Conservation (phyloP, 2,888 invertebrate species). For the Steinernema carpocapsae region DNA sequence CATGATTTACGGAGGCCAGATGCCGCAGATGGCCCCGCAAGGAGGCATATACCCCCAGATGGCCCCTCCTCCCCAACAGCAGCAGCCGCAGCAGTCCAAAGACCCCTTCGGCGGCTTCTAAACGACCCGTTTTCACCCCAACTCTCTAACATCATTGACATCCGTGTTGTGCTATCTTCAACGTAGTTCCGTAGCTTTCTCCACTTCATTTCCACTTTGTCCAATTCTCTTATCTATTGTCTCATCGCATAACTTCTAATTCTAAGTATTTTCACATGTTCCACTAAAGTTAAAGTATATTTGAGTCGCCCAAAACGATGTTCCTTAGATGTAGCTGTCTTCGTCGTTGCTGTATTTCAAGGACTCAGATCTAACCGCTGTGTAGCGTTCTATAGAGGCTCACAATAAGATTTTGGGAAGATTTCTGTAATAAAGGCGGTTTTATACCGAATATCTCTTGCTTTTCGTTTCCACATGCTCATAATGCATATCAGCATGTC, state of each 20-base stretch:
- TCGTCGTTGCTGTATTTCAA: neutral
- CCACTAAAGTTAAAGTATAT: too few species aligned
- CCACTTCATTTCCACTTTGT: conserved; percentile 1
- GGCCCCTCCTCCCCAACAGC: conserved; percentile 15
- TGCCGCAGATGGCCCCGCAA: neutral
- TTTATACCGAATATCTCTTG: too few species aligned
- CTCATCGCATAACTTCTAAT: neutral
- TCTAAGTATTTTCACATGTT: neutral
- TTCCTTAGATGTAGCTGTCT: conserved; percentile 26
- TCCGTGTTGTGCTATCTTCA: conserved; percentile 11
- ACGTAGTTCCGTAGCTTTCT: conserved; percentile 7
- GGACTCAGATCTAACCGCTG: neutral
- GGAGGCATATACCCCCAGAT: conserved; percentile 12
- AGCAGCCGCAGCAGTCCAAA: neutral
- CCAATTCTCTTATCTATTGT: neutral
- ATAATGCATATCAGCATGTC: too few species aligned
- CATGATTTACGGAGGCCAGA: conserved; percentile 14
- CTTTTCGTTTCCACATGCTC: too few species aligned
- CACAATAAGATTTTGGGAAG: conserved; percentile 14
- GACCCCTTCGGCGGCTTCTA: conserved; percentile 28
- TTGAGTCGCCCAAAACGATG: neutral
- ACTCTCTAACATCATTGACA: conserved; percentile 2
- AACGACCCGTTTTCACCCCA: neutral
- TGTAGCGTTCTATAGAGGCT: neutral
- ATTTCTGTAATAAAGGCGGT: conserved; percentile 12